These are phyloP conservation scores for Rotaria magnacalcarata DNA, from an alignment of 2,888 invertebrate genomes.

Conservation along the genomic window DNA sequence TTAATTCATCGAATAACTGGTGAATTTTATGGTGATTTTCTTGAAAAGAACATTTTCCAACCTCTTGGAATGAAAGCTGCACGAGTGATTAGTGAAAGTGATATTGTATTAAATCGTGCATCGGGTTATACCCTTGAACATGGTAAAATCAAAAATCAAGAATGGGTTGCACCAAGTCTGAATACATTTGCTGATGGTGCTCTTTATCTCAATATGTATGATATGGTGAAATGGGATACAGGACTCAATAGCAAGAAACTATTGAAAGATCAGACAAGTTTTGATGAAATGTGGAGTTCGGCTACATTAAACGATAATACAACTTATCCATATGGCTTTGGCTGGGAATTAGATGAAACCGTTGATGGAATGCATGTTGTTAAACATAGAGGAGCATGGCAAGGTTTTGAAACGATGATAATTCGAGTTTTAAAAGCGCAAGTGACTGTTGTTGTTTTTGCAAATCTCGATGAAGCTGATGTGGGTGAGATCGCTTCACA, in stretches of 20 bases:
- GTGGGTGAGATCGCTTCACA: neutral
- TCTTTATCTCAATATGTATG: neutral
- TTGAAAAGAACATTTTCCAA: neutral
- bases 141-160: neutral
- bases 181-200: conserved; percentile 6
- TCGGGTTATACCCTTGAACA: neutral
- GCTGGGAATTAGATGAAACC: neutral
- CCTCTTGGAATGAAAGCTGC: neutral
- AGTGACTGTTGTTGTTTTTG: neutral
- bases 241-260: neutral
- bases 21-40: conserved; percentile 12
- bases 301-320: neutral
- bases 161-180: neutral
- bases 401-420: neutral
- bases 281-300: neutral
- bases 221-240: neutral
- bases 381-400: neutral
- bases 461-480: neutral
- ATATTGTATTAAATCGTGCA: neutral
- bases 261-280: neutral
- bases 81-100: neutral
- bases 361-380: neutral
- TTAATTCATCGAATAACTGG: neutral
- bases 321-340: neutral
- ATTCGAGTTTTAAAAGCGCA: neutral